A percentile compares a stretch with the other conserved stretches of the same genome.
Evolutionary conservation across 1,140 invertebrate species (phyloP).

Genomic region (Brachionus calyciflorus): DNA sequence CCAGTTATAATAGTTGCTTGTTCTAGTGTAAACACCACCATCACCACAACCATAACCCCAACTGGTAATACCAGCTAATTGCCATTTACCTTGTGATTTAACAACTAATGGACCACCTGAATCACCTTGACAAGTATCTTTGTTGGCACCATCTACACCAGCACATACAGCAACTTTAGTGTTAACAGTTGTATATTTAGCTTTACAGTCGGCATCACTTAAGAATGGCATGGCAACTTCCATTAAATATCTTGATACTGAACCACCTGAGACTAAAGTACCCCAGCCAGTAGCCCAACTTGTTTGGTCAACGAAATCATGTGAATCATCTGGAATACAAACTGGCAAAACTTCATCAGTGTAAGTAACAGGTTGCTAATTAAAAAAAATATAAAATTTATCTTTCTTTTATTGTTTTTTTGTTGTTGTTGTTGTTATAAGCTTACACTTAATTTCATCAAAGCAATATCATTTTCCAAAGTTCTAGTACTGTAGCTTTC

Average conservation of each 20-base stretch:
- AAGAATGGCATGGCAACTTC: constrained; percentile 41
- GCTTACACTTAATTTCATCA: constrained; percentile 42
- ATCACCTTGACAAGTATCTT: no score
- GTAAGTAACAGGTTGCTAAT: constrained; percentile 12
- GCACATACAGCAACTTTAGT: no score
- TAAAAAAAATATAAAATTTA: background rate
- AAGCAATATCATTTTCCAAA: constrained; percentile 37
- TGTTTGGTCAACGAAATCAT: background rate
- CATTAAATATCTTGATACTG: constrained; percentile 37
- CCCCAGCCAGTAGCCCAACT: constrained; percentile 46
- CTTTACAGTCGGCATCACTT: constrained; percentile 14
- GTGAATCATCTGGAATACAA: constrained; percentile 33
- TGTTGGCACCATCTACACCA: no score
- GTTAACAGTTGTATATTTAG: no score
- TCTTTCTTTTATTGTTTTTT: background rate
- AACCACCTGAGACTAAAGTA: constrained; percentile 17
- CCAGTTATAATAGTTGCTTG: no score
- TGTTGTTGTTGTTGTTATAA: no score
- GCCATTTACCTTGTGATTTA: no score
- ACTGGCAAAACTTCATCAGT: constrained; percentile 35
- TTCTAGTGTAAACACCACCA: no score
- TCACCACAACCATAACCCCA: no score
- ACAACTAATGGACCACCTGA: no score
- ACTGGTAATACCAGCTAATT: no score
- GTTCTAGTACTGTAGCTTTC: background rate